These are phyloP conservation scores for Monopis laevigella DNA, from an alignment of 2,888 invertebrate species.

Conservation along the genomic window DNA sequence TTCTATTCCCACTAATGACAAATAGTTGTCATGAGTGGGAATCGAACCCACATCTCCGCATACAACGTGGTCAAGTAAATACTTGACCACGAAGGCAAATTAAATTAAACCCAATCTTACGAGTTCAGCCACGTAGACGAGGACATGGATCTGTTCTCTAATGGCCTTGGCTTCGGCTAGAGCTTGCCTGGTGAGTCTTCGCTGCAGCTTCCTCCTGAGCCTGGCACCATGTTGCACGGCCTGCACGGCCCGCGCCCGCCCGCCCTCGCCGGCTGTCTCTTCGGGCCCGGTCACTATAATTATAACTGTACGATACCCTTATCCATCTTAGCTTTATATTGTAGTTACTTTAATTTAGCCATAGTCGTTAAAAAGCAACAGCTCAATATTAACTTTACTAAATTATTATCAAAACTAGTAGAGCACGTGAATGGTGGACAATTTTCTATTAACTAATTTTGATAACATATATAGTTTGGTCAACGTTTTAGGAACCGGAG, in stretches of 20 bases:
- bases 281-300: constrained; percentile 55
- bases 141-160: constrained; percentile 81
- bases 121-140: constrained; percentile 81
- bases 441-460: no score
- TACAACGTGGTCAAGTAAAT: no score
- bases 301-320: constrained; percentile 33
- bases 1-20: background rate
- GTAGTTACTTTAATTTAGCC: no score
- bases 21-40: background rate
- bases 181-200: constrained; percentile 79
- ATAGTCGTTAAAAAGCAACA: no score
- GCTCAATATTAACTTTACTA: no score
- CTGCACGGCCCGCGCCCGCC: constrained; percentile 71
- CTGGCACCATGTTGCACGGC: constrained; percentile 83
- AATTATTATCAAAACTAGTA: no score
- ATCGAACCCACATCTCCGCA: background rate
- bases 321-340: constrained; percentile 5
- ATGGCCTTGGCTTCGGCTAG: constrained; percentile 82
- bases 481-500: no score
- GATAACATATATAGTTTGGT: no score
- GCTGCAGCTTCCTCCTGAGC: constrained; percentile 79
- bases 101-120: constrained; percentile 48
- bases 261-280: constrained; percentile 32
- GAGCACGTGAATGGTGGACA: no score
- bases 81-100: no score